phyloP scores from a whole-genome alignment of 2,888 invertebrate genomes.

The Sepioteuthis lessoniana region DNA sequence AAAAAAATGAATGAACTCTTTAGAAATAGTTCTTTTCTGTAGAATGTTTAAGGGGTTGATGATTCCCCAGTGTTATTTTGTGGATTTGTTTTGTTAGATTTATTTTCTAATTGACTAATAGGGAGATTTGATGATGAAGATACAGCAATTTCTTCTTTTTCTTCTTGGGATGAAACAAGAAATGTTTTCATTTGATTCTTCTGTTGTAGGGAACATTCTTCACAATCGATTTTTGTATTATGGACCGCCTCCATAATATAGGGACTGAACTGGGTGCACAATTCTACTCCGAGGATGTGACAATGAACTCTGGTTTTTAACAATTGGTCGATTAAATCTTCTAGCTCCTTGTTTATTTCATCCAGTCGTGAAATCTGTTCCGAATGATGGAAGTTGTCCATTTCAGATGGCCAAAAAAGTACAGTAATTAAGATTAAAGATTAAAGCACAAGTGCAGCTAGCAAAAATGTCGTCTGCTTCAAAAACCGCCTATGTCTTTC shows the following conservation, averaged over 20 bases:
- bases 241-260: background rate
- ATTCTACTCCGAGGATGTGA: background rate
- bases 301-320: background rate
- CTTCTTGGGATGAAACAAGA: background rate
- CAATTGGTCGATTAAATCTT: background rate
- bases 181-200: background rate
- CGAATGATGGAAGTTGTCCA: background rate
- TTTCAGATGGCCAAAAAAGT: background rate
- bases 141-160: background rate
- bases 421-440: too few species aligned
- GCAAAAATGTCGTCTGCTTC: too few species aligned
- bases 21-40: too few species aligned
- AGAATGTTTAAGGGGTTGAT: too few species aligned
- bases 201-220: background rate
- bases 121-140: too few species aligned
- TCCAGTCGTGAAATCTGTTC: background rate
- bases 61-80: too few species aligned
- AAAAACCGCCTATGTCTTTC: too few species aligned
- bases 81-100: too few species aligned
- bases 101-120: too few species aligned
- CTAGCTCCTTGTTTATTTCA: background rate
- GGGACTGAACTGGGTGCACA: conserved; percentile 24
- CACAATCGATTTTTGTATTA: background rate
- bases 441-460: too few species aligned
- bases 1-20: too few species aligned